Base-by-base conservation (phyloP, 2,113 vertebrate genomes). In the Illadopsis cleaveri region DNA sequence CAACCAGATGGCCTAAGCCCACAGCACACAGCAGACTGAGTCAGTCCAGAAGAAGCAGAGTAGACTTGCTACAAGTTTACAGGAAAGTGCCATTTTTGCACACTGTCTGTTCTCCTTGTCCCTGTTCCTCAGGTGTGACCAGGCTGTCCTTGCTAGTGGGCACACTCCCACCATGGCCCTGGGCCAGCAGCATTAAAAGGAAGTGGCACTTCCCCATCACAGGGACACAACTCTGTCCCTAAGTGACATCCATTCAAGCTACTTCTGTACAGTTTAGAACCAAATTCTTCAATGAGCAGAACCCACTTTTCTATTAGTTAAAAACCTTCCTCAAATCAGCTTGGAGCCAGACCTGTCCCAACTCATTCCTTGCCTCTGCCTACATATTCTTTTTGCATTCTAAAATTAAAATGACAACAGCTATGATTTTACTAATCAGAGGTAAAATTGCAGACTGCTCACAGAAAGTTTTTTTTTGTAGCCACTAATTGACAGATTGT, bases 401-500 rank as follows among this genome's bases (percentile, higher is more conserved):
- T 54, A 28, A 83, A 72, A 40, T 73, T 79, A 78, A 90, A 93
- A 87, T 57, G 9, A 65, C 45, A 88, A 85, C 20, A 38, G 44
- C n/a, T 75, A 37, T 18, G 28, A 76, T 70, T 80, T 94, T 77
- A 58, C 42, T 86, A 53, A 88, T 93, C 71, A 82, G 33, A 78
- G 20, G 33, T 69, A 73, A 83, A 95, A 92, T 5, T 75, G 89
- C 42, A 92, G 50, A 51, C 42, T 71, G 58, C 27, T 85, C 68
- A 87, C 27, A 82, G 37, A 79, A 89, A 57, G 25, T 2, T 38
- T 15, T 12, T 42, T 38, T 45, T 47, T 35, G 30, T 35, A 82
- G 45, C 70, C 75, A 66, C 62, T 91, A 95, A 94, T 23, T 82
- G 75, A 40, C 47, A 92, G 45, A 33, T 47, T 81, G 31, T 86